Evolutionary conservation across 2,113 vertebrate genomes (phyloP).

Genomic region (Ceuthmochares aereus): DNA sequence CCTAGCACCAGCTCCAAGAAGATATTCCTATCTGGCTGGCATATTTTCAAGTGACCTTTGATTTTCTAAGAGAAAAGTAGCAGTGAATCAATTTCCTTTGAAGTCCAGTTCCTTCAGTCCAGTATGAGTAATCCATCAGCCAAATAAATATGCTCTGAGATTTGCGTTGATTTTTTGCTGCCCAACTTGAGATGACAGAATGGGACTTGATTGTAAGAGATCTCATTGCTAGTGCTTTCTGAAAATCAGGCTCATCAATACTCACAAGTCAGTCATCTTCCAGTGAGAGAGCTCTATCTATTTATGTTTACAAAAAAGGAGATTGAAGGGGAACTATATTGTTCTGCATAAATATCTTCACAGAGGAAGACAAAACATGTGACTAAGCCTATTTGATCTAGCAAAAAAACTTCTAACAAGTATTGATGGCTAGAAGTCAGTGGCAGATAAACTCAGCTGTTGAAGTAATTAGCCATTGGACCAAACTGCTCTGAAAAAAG

Average conservation of each 20-base stretch:
- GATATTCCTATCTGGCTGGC: neutral
- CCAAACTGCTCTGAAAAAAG: neutral
- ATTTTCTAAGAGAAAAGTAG: conserved; percentile 20
- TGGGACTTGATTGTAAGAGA: neutral
- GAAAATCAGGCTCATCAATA: neutral
- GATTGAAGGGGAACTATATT: neutral
- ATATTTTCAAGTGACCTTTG: conserved; percentile 5
- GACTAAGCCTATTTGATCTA: neutral
- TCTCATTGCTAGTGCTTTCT: neutral
- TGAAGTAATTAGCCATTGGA: neutral
- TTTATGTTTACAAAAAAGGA: neutral
- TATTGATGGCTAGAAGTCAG: neutral
- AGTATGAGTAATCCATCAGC: neutral
- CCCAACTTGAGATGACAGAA: neutral
- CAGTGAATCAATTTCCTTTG: conserved; percentile 11
- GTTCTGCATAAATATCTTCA: neutral
- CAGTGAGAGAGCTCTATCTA: neutral
- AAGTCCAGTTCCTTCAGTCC: conserved; percentile 16
- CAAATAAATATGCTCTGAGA: neutral
- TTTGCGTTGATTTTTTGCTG: conserved; percentile 2
- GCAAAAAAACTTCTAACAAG: neutral
- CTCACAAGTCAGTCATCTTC: neutral
- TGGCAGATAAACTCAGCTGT: neutral
- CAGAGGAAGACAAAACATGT: neutral
- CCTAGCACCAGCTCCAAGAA: neutral